Conservation (phyloP, 1,140 invertebrate genomes). For the Calliphora vicina region DNA sequence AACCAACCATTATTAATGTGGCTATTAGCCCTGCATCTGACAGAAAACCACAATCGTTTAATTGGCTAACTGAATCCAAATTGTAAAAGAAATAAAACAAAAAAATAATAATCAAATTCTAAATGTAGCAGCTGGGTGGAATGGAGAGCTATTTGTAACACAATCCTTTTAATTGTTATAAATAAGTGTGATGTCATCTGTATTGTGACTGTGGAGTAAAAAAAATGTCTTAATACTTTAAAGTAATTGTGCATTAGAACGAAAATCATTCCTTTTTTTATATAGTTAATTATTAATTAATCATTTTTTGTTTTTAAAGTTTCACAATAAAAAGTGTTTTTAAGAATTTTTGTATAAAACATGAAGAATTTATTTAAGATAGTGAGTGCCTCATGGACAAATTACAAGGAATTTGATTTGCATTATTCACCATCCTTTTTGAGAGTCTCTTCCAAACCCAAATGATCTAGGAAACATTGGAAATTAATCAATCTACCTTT, state of each 20-base stretch:
- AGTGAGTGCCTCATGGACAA: neutral
- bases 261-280: constrained; percentile 16
- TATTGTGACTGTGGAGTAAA: neutral
- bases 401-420: neutral
- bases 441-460: constrained; percentile 55
- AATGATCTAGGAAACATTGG: constrained; percentile 51
- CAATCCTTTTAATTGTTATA: neutral
- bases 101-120: neutral
- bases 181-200: neutral
- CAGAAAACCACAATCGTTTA: constrained; percentile 88
- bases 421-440: constrained; percentile 26
- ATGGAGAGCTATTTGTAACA: neutral
- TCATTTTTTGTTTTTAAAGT: neutral
- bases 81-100: constrained; percentile 66
- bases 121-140: neutral
- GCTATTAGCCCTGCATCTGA: constrained; percentile 87
- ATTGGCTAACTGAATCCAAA: constrained; percentile 92
- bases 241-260: neutral
- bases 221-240: neutral
- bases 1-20: constrained; percentile 89
- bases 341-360: constrained; percentile 1
- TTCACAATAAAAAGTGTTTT: constrained; percentile 2
- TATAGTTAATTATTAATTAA: neutral
- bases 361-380: constrained; percentile 12
- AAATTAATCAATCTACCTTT: constrained; percentile 58